Evolutionary conservation across 2,113 vertebrate genomes (phyloP).

Genomic region (Stomatorhinus ivindoensis): DNA sequence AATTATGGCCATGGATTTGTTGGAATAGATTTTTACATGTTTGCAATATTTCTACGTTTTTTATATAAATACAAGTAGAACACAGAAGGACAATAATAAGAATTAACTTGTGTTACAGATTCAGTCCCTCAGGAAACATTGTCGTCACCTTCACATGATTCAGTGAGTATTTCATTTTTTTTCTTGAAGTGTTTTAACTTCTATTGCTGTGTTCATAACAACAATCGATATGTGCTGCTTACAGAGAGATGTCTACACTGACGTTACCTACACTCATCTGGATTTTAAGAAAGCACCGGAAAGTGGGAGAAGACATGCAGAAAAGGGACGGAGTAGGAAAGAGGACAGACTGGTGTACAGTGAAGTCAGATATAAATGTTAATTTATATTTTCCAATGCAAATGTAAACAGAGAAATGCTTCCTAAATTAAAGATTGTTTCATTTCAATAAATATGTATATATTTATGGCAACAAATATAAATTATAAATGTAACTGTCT

Average conservation of each 20-base stretch:
- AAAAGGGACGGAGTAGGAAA: neutral
- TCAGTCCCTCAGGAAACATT: neutral
- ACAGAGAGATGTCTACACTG: neutral
- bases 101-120: constrained; percentile 6
- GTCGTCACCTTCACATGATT: neutral
- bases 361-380: constrained; percentile 14
- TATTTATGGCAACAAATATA: neutral
- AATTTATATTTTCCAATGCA: neutral
- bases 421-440: neutral
- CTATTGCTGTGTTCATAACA: neutral
- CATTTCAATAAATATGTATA: neutral
- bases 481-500: neutral
- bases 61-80: neutral
- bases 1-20: neutral
- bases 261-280: constrained; percentile 4
- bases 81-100: neutral
- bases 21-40: neutral
- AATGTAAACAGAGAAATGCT: neutral
- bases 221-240: neutral
- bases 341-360: constrained; percentile 15
- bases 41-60: neutral
- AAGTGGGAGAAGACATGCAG: neutral
- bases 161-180: neutral
- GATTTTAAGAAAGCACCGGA: neutral
- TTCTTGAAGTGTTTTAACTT: neutral